phyloP scores from a whole-genome alignment of 2,888 invertebrate species.

The Platynereis dumerilii region DNA sequence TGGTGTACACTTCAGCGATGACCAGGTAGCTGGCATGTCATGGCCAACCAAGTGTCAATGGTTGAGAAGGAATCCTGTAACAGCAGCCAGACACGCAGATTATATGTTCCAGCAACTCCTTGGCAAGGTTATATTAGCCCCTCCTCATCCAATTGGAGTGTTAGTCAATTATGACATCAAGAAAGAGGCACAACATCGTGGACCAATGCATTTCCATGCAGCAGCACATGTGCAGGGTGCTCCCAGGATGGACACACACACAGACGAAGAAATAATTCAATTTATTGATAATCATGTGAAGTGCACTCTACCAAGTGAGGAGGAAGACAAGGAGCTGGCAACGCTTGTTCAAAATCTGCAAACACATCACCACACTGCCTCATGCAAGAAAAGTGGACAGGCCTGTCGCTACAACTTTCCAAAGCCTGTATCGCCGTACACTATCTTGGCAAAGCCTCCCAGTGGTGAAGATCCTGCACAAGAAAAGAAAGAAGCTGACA shows the following conservation, averaged over 20 bases:
- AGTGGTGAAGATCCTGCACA: too few species aligned
- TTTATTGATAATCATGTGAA: constrained; percentile 17
- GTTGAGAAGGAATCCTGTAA: constrained; percentile 41
- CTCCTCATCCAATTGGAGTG: not conserved
- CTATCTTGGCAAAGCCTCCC: too few species aligned
- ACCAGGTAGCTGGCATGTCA: constrained; percentile 31
- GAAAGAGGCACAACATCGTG: constrained; percentile 8
- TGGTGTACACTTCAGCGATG: constrained; percentile 25
- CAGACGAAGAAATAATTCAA: constrained; percentile 7
- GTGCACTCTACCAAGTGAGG: not conserved
- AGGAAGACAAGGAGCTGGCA: not conserved
- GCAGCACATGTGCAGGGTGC: not conserved
- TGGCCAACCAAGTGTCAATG: constrained; percentile 37
- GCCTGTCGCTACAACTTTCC: constrained; percentile 18
- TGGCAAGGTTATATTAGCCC: constrained; percentile 29
- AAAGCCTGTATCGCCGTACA: not conserved
- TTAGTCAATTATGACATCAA: not conserved
- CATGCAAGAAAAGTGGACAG: constrained; percentile 21
- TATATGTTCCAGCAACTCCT: constrained; percentile 36
- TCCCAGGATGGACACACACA: not conserved
- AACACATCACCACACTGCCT: constrained; percentile 9
- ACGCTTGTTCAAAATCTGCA: not conserved
- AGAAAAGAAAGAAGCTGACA: not conserved
- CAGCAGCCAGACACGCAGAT: constrained; percentile 40
- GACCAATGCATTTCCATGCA: not conserved